Evolutionary conservation across 2,113 vertebrate genomes (phyloP).

Genomic region (Labeo rohita): DNA sequence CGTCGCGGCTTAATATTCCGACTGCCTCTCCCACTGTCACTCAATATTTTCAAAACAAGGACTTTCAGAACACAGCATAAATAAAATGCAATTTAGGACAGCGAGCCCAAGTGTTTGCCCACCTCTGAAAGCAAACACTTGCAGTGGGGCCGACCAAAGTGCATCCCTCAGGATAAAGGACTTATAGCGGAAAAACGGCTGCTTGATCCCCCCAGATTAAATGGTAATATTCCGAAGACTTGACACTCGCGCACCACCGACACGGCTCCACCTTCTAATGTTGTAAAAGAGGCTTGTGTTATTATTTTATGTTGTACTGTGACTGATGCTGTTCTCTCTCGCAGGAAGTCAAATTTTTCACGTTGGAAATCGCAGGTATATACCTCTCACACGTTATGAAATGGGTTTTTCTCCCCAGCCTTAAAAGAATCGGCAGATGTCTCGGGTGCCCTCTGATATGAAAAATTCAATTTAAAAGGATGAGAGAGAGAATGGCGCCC

Average conservation of each 20-base stretch:
- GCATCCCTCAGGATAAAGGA: slow-evolving; percentile 59
- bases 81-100: slow-evolving; percentile 43
- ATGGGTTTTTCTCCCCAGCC: slow-evolving; percentile 53
- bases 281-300: background rate
- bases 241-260: background rate
- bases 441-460: slow-evolving; percentile 79
- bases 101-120: slow-evolving; percentile 50
- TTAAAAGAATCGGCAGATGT: slow-evolving; percentile 78
- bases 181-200: background rate
- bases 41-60: slow-evolving; percentile 78
- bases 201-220: slow-evolving; percentile 40
- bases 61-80: slow-evolving; percentile 66
- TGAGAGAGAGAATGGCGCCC: slow-evolving; percentile 80
- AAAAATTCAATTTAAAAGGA: slow-evolving; percentile 86
- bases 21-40: slow-evolving; percentile 66
- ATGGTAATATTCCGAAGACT: slow-evolving; percentile 30
- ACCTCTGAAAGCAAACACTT: slow-evolving; percentile 67
- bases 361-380: slow-evolving; percentile 44
- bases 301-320: slow-evolving; percentile 41
- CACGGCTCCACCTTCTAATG: background rate
- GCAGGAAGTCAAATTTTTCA: slow-evolving; percentile 47
- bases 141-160: slow-evolving; percentile 64
- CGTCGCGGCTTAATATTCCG: slow-evolving; percentile 19
- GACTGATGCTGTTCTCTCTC: slow-evolving; percentile 4
- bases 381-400: slow-evolving; percentile 52